A percentile compares a stretch with the other conserved stretches of the same genome.
Conservation (phyloP, 2,888 invertebrate genomes). For the Phyto melanocephala region DNA sequence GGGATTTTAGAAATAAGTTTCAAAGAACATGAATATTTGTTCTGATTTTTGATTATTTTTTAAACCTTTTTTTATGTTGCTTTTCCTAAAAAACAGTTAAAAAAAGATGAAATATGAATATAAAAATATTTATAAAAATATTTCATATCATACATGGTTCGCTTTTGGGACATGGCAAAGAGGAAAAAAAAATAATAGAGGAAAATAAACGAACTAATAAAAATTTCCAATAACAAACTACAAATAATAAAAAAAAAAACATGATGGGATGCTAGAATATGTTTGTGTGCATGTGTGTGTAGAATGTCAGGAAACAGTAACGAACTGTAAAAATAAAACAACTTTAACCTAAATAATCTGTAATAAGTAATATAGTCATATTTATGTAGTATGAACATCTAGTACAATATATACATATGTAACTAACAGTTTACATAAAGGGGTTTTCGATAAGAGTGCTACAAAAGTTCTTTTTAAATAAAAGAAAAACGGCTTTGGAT, state of each 20-base stretch:
- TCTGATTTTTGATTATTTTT: neutral
- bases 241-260: slow-evolving; percentile 30
- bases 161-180: neutral
- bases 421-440: too few species aligned
- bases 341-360: slow-evolving; percentile 59
- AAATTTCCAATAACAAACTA: slow-evolving; percentile 57
- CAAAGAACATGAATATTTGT: slow-evolving; percentile 32
- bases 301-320: slow-evolving; percentile 55
- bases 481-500: too few species aligned
- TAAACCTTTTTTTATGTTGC: slow-evolving; percentile 24
- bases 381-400: slow-evolving; percentile 5
- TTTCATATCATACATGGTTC: slow-evolving; percentile 22
- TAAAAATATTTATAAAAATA: slow-evolving; percentile 34
- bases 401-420: neutral
- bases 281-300: neutral
- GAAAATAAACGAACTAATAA: slow-evolving; percentile 46
- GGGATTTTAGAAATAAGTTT: slow-evolving; percentile 23
- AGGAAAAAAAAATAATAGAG: neutral
- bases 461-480: too few species aligned
- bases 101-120: slow-evolving; percentile 20
- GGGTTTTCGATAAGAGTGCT: too few species aligned
- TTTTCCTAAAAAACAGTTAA: slow-evolving; percentile 8
- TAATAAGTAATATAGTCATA: slow-evolving; percentile 59
- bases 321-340: slow-evolving; percentile 53
- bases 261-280: neutral